Base-by-base conservation (phyloP, 2,113 vertebrate species). In the Thermophis baileyi region DNA sequence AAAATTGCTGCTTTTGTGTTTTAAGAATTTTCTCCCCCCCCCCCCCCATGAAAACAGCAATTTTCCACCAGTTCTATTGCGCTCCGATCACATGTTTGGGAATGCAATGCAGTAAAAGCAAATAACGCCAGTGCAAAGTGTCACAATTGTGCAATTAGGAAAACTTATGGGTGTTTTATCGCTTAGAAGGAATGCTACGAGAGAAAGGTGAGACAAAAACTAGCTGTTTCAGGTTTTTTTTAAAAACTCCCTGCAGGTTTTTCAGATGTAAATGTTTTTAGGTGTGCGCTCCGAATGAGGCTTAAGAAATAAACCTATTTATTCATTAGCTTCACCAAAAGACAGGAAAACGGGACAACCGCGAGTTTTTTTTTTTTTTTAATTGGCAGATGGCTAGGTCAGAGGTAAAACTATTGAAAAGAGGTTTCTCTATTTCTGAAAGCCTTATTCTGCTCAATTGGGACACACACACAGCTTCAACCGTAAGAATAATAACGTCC, bases 11-110 rank as follows among this genome's bases (percentile, higher is more conserved):
- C 30, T 63, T 63, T 63, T 12, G 60, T 4, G 60, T 30, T 24
- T 24, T 1, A 55, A 51, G 50, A 14, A 50, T 14, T 53, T n/a
- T n/a, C n/a, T n/a, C n/a, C 3, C 4, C 20, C 1, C 6, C 54
- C 0, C 0, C 54, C 4, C 53, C 18, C 20, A 55, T 6, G 22
- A 6, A n/a, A n/a, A n/a, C n/a, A n/a, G n/a, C n/a, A n/a, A n/a
- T n/a, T n/a, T n/a, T n/a, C n/a, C n/a, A n/a, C n/a, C n/a, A n/a
- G n/a, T n/a, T n/a, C n/a, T n/a, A n/a, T n/a, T n/a, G 3, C 60
- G 14, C n/a, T 35, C 57, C 25, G 25, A 11, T 63, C 27, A 63
- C 60, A 63, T 74, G n/a, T 20, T 74, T 40, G 14, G 35, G 18
- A 81, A 81, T 40, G 35, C 69, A 81, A 20, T 40, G 69, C 69